Conservation (phyloP, 1,140 invertebrate genomes). For the Pseudachorutes palmiensis region DNA sequence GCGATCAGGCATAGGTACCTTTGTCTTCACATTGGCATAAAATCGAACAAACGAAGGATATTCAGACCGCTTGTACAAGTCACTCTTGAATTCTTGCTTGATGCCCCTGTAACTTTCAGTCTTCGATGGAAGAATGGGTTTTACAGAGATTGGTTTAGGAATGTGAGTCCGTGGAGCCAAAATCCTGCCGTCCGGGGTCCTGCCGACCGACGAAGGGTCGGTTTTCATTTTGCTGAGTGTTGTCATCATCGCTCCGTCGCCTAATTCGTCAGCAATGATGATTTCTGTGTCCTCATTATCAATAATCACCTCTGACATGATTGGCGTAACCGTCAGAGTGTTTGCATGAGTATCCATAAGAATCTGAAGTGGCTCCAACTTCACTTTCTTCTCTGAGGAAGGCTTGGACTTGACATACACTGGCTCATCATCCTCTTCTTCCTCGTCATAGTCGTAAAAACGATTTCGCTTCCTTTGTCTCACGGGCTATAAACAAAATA, state of each 20-base stretch:
- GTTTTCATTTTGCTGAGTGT: no score
- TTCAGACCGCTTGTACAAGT: neutral
- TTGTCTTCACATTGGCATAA: conserved; percentile 2
- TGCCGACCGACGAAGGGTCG: no score
- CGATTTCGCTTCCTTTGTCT: neutral
- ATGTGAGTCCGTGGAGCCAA: no score
- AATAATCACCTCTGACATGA: neutral
- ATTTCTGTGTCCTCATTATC: no score
- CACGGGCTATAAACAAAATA: neutral
- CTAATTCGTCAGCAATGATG: no score
- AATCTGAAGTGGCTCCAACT: neutral
- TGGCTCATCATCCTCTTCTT: neutral
- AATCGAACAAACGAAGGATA: conserved; percentile 5
- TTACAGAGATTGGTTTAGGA: neutral
- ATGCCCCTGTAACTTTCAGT: neutral
- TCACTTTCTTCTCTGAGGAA: neutral
- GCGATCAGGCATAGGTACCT: conserved; percentile 3
- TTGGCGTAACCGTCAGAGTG: neutral
- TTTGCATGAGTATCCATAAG: neutral
- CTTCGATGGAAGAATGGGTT: neutral
- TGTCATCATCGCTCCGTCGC: no score
- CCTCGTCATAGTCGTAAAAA: neutral
- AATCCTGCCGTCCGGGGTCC: no score
- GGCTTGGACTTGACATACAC: neutral
- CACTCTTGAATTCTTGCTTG: neutral